phyloP scores from a whole-genome alignment of 1,140 invertebrate genomes.

The Pseudomyrmex gracilis region DNA sequence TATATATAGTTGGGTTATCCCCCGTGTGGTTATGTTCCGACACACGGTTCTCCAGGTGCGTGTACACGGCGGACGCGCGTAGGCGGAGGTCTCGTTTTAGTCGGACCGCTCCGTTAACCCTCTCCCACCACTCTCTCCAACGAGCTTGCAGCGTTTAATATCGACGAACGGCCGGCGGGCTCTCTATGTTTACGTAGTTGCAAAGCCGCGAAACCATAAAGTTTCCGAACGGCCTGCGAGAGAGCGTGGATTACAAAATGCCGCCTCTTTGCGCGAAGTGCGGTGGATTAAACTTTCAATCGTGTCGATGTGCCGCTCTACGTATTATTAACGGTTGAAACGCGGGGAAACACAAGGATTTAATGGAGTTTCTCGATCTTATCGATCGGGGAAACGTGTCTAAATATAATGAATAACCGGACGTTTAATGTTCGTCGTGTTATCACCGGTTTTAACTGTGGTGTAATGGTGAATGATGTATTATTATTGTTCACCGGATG shows the following conservation, averaged over 20 bases:
- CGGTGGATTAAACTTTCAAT: constrained; percentile 52
- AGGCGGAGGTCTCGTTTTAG: constrained; percentile 19
- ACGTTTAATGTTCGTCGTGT: constrained; percentile 24
- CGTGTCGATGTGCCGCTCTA: constrained; percentile 6
- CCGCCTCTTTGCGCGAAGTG: constrained; percentile 20
- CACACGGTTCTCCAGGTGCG: constrained; percentile 30
- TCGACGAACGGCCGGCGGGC: constrained; percentile 2
- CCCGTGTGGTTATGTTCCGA: constrained; percentile 11
- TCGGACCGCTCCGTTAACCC: neutral
- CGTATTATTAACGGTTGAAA: constrained; percentile 41
- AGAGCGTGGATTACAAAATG: constrained; percentile 43
- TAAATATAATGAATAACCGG: constrained; percentile 51
- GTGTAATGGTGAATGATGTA: neutral
- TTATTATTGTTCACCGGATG: constrained; percentile 33
- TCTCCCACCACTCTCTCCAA: neutral
- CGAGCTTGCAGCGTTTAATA: constrained; percentile 29
- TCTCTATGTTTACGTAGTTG: constrained; percentile 26
- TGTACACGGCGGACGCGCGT: constrained; percentile 2
- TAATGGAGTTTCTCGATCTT: constrained; percentile 53
- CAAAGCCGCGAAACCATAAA: constrained; percentile 52
- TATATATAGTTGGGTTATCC: constrained; percentile 37
- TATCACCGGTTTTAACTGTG: constrained; percentile 11
- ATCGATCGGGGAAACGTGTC: constrained; percentile 34
- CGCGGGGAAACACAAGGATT: constrained; percentile 33
- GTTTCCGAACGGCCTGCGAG: constrained; percentile 17